phyloP scores from a whole-genome alignment of 2,113 vertebrate genomes.

The Syngnathus floridae region DNA sequence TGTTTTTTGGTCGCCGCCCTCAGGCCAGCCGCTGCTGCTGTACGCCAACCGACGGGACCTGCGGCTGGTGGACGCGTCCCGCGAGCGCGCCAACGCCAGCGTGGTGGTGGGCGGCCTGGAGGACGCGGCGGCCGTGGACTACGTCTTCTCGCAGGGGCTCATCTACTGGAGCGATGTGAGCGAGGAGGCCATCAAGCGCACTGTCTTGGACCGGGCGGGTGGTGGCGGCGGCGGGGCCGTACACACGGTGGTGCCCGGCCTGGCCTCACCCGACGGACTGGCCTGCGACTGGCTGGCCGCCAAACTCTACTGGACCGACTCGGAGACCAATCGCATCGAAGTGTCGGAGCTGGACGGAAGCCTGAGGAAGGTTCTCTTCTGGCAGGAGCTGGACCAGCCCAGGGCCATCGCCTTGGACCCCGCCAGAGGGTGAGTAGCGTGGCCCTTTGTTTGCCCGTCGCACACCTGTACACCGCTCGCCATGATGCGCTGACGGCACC shows the following conservation, averaged over 20 bases:
- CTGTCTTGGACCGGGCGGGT: constrained; percentile 77
- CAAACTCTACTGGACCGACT: constrained; percentile 98
- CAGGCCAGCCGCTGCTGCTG: constrained; percentile 87
- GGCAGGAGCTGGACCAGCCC: constrained; percentile 96
- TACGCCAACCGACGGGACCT: constrained; percentile 94
- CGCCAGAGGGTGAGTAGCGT: constrained; percentile 82
- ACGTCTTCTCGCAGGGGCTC: constrained; percentile 78
- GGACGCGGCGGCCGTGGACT: constrained; percentile 96
- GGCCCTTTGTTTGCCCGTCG: too few relatives aligned
- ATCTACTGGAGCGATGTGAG: constrained; percentile 98
- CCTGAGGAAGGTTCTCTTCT: constrained; percentile 90
- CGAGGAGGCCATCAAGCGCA: constrained; percentile 93
- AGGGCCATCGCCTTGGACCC: constrained; percentile 95
- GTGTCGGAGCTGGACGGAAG: constrained; percentile 90
- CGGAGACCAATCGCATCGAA: constrained; percentile 93
- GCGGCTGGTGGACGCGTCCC: constrained; percentile 84
- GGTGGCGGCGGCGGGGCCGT: constrained; percentile 67
- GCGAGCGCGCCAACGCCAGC: constrained; percentile 82
- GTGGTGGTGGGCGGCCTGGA: constrained; percentile 89
- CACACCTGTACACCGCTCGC: too few relatives aligned
- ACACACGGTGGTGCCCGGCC: constrained; percentile 82
- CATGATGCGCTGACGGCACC: background rate
- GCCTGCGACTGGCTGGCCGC: constrained; percentile 95
- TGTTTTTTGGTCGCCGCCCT: background rate
- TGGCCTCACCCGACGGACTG: constrained; percentile 90